These are phyloP conservation scores for Laticauda laticaudata DNA, from an alignment of 2,113 vertebrate species.

Conservation along the genomic window DNA sequence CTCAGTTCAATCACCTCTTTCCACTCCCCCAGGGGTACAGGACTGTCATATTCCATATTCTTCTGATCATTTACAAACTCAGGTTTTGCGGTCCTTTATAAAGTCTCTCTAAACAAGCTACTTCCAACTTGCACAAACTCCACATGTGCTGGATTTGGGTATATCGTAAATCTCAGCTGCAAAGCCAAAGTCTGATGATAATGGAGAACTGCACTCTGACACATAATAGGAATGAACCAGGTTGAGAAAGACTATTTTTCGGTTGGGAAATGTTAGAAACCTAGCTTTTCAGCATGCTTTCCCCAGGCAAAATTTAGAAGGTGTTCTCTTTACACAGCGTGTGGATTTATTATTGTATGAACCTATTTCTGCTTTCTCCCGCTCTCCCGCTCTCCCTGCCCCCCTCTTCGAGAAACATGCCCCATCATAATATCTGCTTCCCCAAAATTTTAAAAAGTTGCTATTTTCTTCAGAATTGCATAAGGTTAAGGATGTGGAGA, in stretches of 20 bases:
- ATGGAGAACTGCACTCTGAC: neutral
- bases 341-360: neutral
- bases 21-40: neutral
- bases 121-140: neutral
- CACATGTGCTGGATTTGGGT: neutral
- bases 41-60: neutral
- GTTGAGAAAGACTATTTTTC: neutral
- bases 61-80: neutral
- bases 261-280: neutral
- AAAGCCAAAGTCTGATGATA: neutral
- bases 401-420: neutral
- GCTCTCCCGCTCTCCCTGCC: neutral
- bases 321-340: neutral
- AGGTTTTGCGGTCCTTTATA: neutral
- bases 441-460: conserved; percentile 14
- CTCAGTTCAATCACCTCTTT: neutral
- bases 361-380: neutral
- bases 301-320: neutral
- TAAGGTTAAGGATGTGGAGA: neutral
- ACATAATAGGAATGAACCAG: neutral
- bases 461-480: conserved; percentile 4
- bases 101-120: neutral
- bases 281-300: neutral
- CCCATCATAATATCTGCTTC: neutral
- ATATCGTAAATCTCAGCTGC: neutral